Evolutionary conservation across 2,888 invertebrate species (phyloP), one percentile per base, ranked within the genome.

Genomic region (Deladenus siricidicola): DNA sequence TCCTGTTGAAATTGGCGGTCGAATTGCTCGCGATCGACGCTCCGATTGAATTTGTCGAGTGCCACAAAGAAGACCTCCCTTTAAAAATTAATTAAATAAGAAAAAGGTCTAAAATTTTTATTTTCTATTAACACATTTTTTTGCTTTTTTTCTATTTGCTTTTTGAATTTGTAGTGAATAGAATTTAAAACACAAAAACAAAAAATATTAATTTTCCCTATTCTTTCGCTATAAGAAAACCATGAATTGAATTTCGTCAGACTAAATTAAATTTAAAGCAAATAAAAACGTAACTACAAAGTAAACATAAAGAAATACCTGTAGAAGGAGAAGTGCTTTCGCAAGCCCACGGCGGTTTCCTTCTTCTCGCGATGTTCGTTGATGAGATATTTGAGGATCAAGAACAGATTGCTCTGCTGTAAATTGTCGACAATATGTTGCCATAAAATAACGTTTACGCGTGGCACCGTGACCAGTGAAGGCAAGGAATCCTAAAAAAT

Each of bases 1-100:
- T 76, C 72, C 17, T 61, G 42, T 17, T 65, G 62, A 56, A 71
- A 76, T 52, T 67, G 66, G 21, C 58, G 47, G 56, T 76, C 75
- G 23, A 74, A 67, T 30, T 68, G 69, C 44, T 74, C 73, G 1
- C 74, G 70, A n/a, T 71, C 65, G 10, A 76, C 65, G 8, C 69
- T 70, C 17, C 70, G 61, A 0, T 72, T 72, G 52, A 72, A 76
- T 0, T 63, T 58, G 45, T 74, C 72, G 47, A 75, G 56, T 1
- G 73, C 69, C 2, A 71, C 67, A 62, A 76, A 76, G 50, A 68
- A 67, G 49, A 76, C 69, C 62, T 76, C 76, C 56, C 75, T 75
- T 65, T 51, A 72, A 64, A 43, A 1, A 6, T 21, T 14, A 30
- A 21, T 14, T n/a, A 8, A 23, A 21, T 49, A 49, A 1, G 1